Evolutionary conservation across 2,797 vertebrate species (phyloP), one percentile per base, ranked within the genome.

Genomic region (Bucorvus abyssinicus): DNA sequence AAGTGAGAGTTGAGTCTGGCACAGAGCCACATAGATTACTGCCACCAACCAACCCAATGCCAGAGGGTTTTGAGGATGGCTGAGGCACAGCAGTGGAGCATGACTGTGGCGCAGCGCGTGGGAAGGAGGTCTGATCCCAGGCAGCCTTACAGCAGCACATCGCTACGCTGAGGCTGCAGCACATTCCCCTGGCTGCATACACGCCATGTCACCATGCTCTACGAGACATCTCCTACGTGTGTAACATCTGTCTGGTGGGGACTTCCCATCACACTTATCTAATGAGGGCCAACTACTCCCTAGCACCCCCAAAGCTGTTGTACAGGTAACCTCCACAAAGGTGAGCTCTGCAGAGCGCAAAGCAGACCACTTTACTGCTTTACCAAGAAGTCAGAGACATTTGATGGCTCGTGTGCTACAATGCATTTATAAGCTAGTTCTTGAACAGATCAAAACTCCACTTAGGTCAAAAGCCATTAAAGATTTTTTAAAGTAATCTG

Each of bases 141-240:
- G n/a, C 15, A 64, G 34, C 11, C 24, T 74, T 40, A 36, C 7
- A 44, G 73, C 36, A 65, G 50, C 15, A 34, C 44, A 27, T 30
- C 1, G 1, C 50, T n/a, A 32, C 1, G 2, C 45, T 42, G 34
- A 12, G 34, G 50, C 65, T 50, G 21, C 29, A 61, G 42, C 49
- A 24, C 1, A 0, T 57, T 45, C 29, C 38, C 60, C 68, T 40
- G 29, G 21, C 10, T 45, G n/a, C 1, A 0, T 32, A 34, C 0
- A 0, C 73, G 75, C 45, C 17, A 7, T 10, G 52, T 12, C 2
- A 3, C 68, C 49, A 14, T 2, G 1, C 26, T 42, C 70, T 50
- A 14, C 1, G 1, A 76, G 59, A 38, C 57, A 65, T 26, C 3
- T 32, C 6, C 26, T n/a, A 15, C 1, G 1, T 18, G 21, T 12